phyloP scores from a whole-genome alignment of 2,113 vertebrate genomes.

The Ophthalmolycus amberensis region DNA sequence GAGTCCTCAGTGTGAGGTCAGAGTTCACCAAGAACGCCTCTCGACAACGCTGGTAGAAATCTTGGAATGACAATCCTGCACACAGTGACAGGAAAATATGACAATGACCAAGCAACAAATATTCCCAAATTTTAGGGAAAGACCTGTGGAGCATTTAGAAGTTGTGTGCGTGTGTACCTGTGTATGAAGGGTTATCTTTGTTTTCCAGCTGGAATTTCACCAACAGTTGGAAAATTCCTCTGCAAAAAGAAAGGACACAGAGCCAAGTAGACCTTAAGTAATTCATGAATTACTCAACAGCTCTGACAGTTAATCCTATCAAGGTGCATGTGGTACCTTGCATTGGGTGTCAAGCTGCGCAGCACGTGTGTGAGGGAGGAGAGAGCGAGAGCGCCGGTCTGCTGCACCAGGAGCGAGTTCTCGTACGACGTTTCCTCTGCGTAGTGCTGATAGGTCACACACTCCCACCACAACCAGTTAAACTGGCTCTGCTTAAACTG shows the following conservation, averaged over 20 bases:
- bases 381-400: slow-evolving; percentile 91
- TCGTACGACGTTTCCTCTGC: slow-evolving; percentile 96
- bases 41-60: slow-evolving; percentile 98
- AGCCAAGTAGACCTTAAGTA: neutral
- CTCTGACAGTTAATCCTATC: neutral
- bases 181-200: slow-evolving; percentile 92
- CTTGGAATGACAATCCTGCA: slow-evolving; percentile 96
- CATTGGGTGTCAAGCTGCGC: slow-evolving; percentile 93
- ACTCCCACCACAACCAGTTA: slow-evolving; percentile 99
- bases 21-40: slow-evolving; percentile 98
- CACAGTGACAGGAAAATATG: neutral
- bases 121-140: accelerated
- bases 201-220: slow-evolving; percentile 94
- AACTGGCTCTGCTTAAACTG: slow-evolving; percentile 94
- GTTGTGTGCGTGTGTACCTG: slow-evolving; percentile 72
- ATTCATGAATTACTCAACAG: no score
- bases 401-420: slow-evolving; percentile 94
- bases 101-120: neutral
- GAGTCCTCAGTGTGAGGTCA: slow-evolving; percentile 95
- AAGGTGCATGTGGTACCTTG: slow-evolving; percentile 78
- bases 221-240: slow-evolving; percentile 95
- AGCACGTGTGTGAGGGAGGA: slow-evolving; percentile 94
- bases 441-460: slow-evolving; percentile 92
- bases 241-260: slow-evolving; percentile 65
- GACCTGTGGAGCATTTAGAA: neutral